Evolutionary conservation across 1,140 invertebrate genomes (phyloP).

Genomic region (Aphidius gifuensis): DNA sequence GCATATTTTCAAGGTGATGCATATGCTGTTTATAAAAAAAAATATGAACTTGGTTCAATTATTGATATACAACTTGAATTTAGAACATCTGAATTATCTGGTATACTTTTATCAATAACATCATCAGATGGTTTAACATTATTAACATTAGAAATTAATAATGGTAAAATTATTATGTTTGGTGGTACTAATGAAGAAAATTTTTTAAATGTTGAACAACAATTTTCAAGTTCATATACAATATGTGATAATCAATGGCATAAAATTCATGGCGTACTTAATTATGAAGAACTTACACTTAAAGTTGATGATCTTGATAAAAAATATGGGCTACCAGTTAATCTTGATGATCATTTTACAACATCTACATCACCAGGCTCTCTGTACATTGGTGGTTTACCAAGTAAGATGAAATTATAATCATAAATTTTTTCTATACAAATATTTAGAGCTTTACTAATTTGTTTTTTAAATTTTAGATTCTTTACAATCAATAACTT

Average conservation of each 20-base stretch:
- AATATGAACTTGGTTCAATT: constrained; percentile 66
- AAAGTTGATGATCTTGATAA: constrained; percentile 68
- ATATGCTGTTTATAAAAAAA: constrained; percentile 56
- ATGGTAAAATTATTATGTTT: constrained; percentile 73
- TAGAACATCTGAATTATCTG: constrained; percentile 75
- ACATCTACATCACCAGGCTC: constrained; percentile 53
- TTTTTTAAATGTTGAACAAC: constrained; percentile 58
- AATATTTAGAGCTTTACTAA: too few relatives aligned
- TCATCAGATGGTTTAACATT: constrained; percentile 63
- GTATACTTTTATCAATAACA: constrained; percentile 73
- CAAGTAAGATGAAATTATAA: constrained; percentile 61
- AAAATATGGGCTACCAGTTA: constrained; percentile 53
- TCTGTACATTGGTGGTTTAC: constrained; percentile 81
- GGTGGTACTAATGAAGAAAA: constrained; percentile 66
- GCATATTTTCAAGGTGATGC: constrained; percentile 69
- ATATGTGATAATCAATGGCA: constrained; percentile 89
- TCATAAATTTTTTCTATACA: background rate
- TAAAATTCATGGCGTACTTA: constrained; percentile 70
- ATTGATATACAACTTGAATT: constrained; percentile 80
- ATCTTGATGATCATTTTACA: constrained; percentile 48
- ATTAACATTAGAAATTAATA: constrained; percentile 72
- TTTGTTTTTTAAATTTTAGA: constrained; percentile 53
- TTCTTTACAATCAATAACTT: constrained; percentile 64
- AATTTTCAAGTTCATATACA: constrained; percentile 62
- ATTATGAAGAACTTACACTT: constrained; percentile 66